Evolutionary conservation across 1,140 invertebrate species (phyloP).

Genomic region (Charaxes varanes): DNA sequence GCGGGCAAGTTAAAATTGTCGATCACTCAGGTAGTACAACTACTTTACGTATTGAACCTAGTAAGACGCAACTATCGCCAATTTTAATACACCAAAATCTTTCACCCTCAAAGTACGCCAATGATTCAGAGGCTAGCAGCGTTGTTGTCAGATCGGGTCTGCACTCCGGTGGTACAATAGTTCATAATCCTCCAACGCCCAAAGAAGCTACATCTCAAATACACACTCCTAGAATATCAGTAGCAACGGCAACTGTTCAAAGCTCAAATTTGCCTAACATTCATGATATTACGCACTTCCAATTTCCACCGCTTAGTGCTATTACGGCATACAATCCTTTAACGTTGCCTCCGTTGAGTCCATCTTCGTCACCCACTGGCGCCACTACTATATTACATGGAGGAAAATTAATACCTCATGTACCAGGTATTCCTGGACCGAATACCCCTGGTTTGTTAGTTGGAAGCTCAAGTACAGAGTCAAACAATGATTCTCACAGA

Average conservation of each 20-base stretch:
- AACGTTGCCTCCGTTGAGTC: conserved; percentile 72
- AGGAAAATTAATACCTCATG: conserved; percentile 86
- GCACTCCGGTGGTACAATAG: conserved; percentile 83
- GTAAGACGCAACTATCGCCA: conserved; percentile 71
- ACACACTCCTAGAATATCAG: conserved; percentile 75
- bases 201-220: conserved; percentile 68
- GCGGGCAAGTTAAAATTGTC: conserved; percentile 84
- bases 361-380: conserved; percentile 61
- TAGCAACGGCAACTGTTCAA: conserved; percentile 76
- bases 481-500: conserved; percentile 31
- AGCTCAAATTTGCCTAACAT: conserved; percentile 74
- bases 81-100: conserved; percentile 68
- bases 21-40: conserved; percentile 80
- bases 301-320: conserved; percentile 76
- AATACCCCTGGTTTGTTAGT: conserved; percentile 74
- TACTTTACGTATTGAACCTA: conserved; percentile 81
- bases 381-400: conserved; percentile 77
- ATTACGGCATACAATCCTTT: conserved; percentile 85
- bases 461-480: conserved; percentile 35
- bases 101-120: conserved; percentile 57
- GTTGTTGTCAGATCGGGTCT: conserved; percentile 82
- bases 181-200: conserved; percentile 77
- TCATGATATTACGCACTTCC: conserved; percentile 74
- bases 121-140: conserved; percentile 73
- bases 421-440: conserved; percentile 90